phyloP scores from a whole-genome alignment of 2,888 invertebrate genomes.

The Mechanitis mazaeus region DNA sequence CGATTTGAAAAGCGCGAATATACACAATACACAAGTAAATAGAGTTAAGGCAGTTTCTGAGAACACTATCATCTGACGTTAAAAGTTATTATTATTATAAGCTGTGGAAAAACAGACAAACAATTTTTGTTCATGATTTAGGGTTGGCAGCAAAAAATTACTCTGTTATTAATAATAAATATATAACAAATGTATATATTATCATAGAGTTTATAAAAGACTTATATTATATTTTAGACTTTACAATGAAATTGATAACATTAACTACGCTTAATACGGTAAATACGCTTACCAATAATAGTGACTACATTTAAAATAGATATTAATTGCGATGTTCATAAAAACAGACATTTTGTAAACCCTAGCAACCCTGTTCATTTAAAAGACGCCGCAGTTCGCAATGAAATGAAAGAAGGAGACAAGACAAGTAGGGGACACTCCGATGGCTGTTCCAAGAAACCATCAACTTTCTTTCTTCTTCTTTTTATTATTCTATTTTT shows the following conservation, averaged over 20 bases:
- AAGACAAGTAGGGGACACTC: conserved; percentile 19
- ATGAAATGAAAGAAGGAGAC: conserved; percentile 15
- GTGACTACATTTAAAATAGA: too few relatives aligned
- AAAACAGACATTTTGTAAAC: background rate
- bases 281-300: too few relatives aligned
- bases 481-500: background rate
- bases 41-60: conserved; percentile 32
- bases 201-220: too few relatives aligned
- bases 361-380: conserved; percentile 15
- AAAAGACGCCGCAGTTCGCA: conserved; percentile 20
- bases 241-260: too few relatives aligned
- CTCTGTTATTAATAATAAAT: too few relatives aligned
- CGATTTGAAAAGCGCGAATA: conserved; percentile 36
- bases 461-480: conserved; percentile 5
- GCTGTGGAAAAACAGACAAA: conserved; percentile 9
- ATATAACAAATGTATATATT: too few relatives aligned
- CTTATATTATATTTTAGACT: too few relatives aligned
- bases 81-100: conserved; percentile 12
- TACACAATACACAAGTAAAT: conserved; percentile 32
- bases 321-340: background rate
- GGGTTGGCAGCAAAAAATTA: conserved; percentile 9
- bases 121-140: conserved; percentile 4
- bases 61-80: conserved; percentile 27
- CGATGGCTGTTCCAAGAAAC: conserved; percentile 19
- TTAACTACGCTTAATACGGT: too few relatives aligned